Base-by-base conservation (phyloP, 2,797 vertebrate genomes). In the Hippocampus kuda region DNA sequence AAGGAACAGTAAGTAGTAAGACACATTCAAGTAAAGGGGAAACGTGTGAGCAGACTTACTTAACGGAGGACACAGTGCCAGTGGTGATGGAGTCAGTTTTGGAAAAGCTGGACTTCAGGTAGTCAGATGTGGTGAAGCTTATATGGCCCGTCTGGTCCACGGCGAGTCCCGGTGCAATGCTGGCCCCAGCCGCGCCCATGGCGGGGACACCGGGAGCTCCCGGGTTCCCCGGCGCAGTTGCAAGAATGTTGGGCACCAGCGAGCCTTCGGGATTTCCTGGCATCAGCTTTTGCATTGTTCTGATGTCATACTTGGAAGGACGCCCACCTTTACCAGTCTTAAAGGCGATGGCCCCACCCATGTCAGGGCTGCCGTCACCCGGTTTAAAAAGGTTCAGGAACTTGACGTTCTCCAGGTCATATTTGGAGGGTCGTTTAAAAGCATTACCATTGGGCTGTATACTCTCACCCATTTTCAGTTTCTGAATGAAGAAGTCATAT, bases 41-140 rank as follows among this genome's bases (percentile, higher is more conserved):
- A 67, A 38, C 22, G 16, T 71, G 49, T 57, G 42, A 73, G 26
- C 1, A 60, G 48, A 85, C 96, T 98, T 95, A 99, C 97, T 98
- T 99, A 73, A 98, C 94, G 6, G 96, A 98, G 75, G 97, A 99
- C 82, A 99, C 97, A 0, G 97, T 99, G 84, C 97, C 97, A 1
- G 96, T 96, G 84, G 97, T 99, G 88, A 99, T 99, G 87, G 97
- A 99, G 91, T 99, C 97, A 57, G 97, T 98, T 89, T 98, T 98
- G 86, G 97, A 98, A 90, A 99, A 99, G 80, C 94, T 94, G 76
- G 97, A 96, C 87, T 98, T 98, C 76, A 98, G 90, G 89, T 94
- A 97, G 79, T 98, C 97, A 0, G 95, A 89, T 61, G 93, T 87
- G 79, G 90, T 95, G 91, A 98, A 98, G 73, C 93, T 89, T 83